Percentiles rank a stretch among this genome's conserved stretches.
phyloP scores from a whole-genome alignment of 30 jellyfish, hydroid and myxozoan species.

The Aurelia aurita complex sp. Pacific region DNA sequence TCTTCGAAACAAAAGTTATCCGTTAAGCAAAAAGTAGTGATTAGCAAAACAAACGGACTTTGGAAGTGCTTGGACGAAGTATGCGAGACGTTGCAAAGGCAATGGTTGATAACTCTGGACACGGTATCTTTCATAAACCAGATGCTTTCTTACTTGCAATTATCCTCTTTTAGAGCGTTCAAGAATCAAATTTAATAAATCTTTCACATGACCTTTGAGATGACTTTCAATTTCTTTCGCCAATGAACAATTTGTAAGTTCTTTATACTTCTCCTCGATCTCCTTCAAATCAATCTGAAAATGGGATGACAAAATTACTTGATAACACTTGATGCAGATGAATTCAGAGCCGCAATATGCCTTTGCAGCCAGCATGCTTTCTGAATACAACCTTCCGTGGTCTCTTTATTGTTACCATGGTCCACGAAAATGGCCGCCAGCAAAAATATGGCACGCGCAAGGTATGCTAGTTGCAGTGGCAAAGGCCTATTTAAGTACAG shows the following conservation, averaged over 20 bases:
- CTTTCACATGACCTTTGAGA: constrained; percentile 9
- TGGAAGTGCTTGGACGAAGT: no score
- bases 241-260: constrained; percentile 9
- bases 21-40: no score
- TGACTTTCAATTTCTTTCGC: background rate
- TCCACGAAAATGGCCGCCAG: no score
- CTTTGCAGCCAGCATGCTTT: background rate
- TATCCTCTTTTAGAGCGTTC: constrained; percentile 21
- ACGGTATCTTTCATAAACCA: no score
- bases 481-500: no score
- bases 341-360: background rate
- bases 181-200: constrained; percentile 4
- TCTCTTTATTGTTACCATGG: background rate
- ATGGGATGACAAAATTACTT: background rate
- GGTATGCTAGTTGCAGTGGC: no score
- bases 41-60: no score
- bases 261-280: background rate
- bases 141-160: no score
- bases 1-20: no score
- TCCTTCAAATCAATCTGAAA: background rate
- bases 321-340: background rate
- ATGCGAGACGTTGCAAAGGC: no score
- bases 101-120: no score
- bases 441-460: no score
- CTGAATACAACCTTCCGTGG: background rate